Evolutionary conservation across 2,113 vertebrate species (phyloP), one percentile per base, ranked within the genome.

Genomic region (Sinocyclocheilus maitianheensis): DNA sequence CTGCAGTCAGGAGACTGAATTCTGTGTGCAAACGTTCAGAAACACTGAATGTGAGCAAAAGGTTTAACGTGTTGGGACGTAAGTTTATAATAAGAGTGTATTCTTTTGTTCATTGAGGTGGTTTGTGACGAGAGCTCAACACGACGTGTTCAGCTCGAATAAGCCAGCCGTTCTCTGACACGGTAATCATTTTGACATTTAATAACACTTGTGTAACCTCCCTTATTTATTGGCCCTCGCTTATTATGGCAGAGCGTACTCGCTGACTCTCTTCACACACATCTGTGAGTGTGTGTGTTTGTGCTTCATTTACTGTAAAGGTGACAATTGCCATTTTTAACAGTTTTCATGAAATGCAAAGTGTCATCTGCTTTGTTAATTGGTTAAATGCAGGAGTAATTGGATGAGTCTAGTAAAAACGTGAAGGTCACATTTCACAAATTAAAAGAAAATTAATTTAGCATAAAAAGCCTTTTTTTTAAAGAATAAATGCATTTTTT

Each of bases 321-420:
- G 67, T 48, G 58, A 87, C 80, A 40, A 85, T 69, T 78, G 82
- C 91, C 80, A 69, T 83, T 87, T 86, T 79, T 7, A 62, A 83
- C 87, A 69, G 77, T 87, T 86, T 86, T 88, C 91, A 26, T 88
- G 69, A 95, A 87, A 76, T 89, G 63, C 0, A 62, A 89, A 79
- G 91, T 81, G 72, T 85, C 92, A 91, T 92, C 94, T 93, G 92
- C 94, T 91, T 90, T 91, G 90, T 91, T 94, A 94, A 96, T 95
- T 93, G 93, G 91, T 89, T 93, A 94, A 95, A 93, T 94, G 93
- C 91, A 91, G 91, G 92, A 91, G 93, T 93, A 94, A 95, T 95
- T 95, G 22, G 71, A 26, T 20, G n/a, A 80, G 12, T 63, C 34
- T 80, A 37, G 5, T 9, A 46, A 48, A 81, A 81, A 62, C 9